These are phyloP conservation scores for Choloepus hoffmanni DNA, from an alignment of 2,113 vertebrate species.

Conservation along the genomic window DNA sequence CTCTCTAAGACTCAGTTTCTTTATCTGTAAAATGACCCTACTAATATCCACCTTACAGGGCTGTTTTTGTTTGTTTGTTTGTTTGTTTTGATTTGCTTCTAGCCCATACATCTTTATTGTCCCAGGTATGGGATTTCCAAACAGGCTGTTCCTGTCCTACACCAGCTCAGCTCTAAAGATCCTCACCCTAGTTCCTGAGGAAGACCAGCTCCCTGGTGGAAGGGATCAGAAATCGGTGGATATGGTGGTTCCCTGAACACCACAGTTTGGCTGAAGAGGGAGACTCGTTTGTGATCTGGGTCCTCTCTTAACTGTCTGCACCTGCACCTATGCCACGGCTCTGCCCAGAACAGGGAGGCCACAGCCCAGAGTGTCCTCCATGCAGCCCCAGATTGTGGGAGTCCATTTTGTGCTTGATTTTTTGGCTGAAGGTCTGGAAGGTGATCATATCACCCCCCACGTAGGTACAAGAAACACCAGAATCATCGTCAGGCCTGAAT, in stretches of 20 bases:
- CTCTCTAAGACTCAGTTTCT: slow-evolving; percentile 2
- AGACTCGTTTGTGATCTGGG: not conserved
- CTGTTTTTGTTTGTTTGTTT: not conserved
- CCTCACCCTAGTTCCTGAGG: not conserved
- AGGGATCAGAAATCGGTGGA: not conserved
- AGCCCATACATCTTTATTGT: slow-evolving; percentile 58
- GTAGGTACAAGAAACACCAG: slow-evolving; percentile 92
- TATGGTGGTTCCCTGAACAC: not conserved
- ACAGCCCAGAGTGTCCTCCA: slow-evolving; percentile 89
- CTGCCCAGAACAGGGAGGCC: slow-evolving; percentile 85
- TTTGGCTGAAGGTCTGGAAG: slow-evolving; percentile 94
- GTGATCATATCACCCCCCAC: slow-evolving; percentile 90
- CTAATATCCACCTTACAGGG: not conserved
- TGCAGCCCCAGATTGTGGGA: slow-evolving; percentile 89
- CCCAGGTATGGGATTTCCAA: not conserved
- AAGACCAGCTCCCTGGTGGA: slow-evolving; percentile 67
- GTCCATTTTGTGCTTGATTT: slow-evolving; percentile 90
- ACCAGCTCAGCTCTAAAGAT: not conserved
- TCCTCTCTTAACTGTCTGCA: not conserved
- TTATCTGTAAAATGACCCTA: slow-evolving; percentile 27
- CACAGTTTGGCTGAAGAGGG: not conserved
- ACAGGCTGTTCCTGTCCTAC: not conserved
- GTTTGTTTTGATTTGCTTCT: too few species aligned
- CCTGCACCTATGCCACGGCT: not conserved
- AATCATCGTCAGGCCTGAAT: slow-evolving; percentile 93